These are phyloP conservation scores for Tragopan temminckii DNA, from an alignment of 2,797 vertebrate species.

Conservation along the genomic window DNA sequence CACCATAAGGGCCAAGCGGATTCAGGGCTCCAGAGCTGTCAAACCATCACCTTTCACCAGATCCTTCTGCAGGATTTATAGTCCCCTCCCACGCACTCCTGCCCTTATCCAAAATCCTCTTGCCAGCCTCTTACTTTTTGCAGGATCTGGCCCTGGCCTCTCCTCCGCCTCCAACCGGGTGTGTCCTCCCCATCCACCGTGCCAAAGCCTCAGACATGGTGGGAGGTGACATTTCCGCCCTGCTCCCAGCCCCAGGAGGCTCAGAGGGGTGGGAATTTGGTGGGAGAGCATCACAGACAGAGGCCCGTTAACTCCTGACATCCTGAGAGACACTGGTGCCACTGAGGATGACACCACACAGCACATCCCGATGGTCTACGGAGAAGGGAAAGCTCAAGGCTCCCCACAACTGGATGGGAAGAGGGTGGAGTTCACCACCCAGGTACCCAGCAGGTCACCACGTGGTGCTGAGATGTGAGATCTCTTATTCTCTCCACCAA, in stretches of 20 bases:
- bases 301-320: neutral
- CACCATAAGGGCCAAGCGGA: fast-evolving
- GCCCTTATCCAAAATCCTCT: neutral
- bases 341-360: neutral
- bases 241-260: neutral
- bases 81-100: neutral
- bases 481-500: neutral
- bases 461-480: too few relatives aligned
- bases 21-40: neutral
- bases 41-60: neutral
- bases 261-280: neutral
- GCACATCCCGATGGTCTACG: too few relatives aligned
- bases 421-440: neutral
- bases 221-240: neutral
- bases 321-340: neutral
- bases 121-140: neutral
- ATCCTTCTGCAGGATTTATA: neutral
- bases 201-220: neutral
- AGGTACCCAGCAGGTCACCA: neutral
- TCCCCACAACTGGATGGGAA: neutral
- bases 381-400: neutral
- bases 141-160: neutral
- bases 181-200: neutral
- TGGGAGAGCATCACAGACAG: neutral
- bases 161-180: neutral